A percentile compares a stretch with the other conserved stretches of the same genome.
These are phyloP conservation scores for Pterois miles DNA, from an alignment of 2,797 vertebrate genomes.

Conservation along the genomic window DNA sequence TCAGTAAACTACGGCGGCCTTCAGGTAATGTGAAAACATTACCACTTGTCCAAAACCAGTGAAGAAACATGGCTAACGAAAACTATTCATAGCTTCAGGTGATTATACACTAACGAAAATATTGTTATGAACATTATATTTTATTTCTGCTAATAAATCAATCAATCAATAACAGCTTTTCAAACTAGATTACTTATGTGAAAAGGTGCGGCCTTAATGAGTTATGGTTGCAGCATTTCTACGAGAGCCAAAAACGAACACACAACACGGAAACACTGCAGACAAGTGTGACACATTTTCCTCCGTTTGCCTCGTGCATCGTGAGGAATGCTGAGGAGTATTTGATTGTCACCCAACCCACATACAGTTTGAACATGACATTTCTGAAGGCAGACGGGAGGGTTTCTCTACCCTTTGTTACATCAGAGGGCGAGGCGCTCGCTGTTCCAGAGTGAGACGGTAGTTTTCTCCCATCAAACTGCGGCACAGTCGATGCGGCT, in stretches of 20 bases:
- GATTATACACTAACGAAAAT: too few species aligned
- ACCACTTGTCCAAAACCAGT: too few species aligned
- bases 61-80: too few species aligned
- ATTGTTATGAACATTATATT: too few species aligned
- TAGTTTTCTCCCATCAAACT: slow-evolving; percentile 6
- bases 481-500: neutral
- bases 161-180: too few species aligned
- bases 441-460: slow-evolving; percentile 13
- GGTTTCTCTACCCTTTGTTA: slow-evolving; percentile 28
- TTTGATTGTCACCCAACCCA: slow-evolving; percentile 13
- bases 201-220: neutral
- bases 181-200: too few species aligned
- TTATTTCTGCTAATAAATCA: too few species aligned
- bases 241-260: neutral
- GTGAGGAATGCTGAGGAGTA: neutral
- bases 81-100: too few species aligned
- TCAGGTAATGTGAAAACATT: too few species aligned
- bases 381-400: slow-evolving; percentile 17
- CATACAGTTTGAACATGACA: slow-evolving; percentile 2
- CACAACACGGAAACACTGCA: neutral
- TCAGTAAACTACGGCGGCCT: too few species aligned
- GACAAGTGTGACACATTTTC: neutral
- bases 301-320: neutral
- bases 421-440: slow-evolving; percentile 24
- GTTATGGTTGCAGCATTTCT: neutral